Base-by-base conservation (phyloP, 2,113 vertebrate genomes). In the Bucco capensis region DNA sequence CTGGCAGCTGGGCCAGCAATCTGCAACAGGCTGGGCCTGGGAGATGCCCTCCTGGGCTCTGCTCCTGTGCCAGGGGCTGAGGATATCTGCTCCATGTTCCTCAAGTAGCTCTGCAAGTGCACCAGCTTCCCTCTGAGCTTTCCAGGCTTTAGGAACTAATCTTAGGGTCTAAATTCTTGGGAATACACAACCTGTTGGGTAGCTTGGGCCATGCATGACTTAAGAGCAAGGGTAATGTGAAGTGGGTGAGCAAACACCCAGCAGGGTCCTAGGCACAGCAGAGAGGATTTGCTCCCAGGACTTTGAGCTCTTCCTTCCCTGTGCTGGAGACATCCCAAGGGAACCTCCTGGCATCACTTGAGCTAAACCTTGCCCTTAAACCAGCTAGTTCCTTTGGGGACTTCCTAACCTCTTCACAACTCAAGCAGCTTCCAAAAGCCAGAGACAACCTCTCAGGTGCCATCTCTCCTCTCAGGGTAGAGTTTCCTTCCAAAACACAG, bases 281-380 rank as follows among this genome's bases (percentile, higher is more conserved):
- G 37, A 24, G 6, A 49, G 46, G 17, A 5, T 57, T 53, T 58
- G 67, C 66, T 28, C 7, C 7, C 57, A 27, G 47, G 35, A 47
- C 44, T 40, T 37, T 0, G 11, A 51, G 73, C 69, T 56, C 46
- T 16, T 83, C 15, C 53, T 83, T n/a, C 50, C 64, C 56, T 33
- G 5, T 5, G n/a, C 53, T 44, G 65, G 23, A 24, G 42, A 22
- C 31, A 21, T 17, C 70, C 22, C 5, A 1, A 62, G 57, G 57
- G 44, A 66, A 1, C 1, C 24, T 0, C 1, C 57, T 3, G 3
- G 4, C 77, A 31, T 8, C 3, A 0, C 4, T 37, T 60, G 19
- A 3, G 10, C 65, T 14, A 24, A 56, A 27, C 1, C 0, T 71
- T 72, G 79, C 47, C 56, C 66, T 54, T 35, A 5, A n/a, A 12